Evolutionary conservation across 2,888 invertebrate genomes (phyloP).

Genomic region (Lissocephala sabroskyi): DNA sequence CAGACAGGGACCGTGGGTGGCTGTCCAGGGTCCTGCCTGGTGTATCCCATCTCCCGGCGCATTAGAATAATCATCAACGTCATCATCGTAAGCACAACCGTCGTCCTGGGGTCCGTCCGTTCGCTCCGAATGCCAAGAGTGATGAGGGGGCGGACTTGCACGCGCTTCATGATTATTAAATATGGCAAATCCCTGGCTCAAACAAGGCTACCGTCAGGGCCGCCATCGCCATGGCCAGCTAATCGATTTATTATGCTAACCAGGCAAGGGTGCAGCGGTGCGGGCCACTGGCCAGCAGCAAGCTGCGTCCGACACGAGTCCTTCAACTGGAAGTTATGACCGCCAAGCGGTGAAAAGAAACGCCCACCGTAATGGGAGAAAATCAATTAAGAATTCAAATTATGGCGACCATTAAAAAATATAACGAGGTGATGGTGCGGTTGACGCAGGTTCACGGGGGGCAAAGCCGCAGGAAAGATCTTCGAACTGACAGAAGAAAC

Average conservation of each 20-base stretch:
- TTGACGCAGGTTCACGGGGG: too few relatives aligned
- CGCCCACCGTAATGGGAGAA: too few relatives aligned
- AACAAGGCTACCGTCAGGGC: conserved; percentile 12
- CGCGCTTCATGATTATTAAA: conserved; percentile 54
- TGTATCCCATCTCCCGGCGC: conserved; percentile 11
- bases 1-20: conserved; percentile 6
- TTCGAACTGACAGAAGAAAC: too few relatives aligned
- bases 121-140: not conserved
- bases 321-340: too few relatives aligned
- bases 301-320: too few relatives aligned
- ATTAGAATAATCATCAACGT: conserved; percentile 60
- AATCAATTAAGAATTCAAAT: too few relatives aligned
- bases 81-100: conserved; percentile 31
- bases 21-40: not conserved
- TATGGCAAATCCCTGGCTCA: conserved; percentile 50
- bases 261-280: conserved; percentile 60
- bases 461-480: too few relatives aligned
- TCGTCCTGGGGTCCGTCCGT: not conserved
- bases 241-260: conserved; percentile 66
- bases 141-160: conserved; percentile 8
- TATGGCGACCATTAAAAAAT: too few relatives aligned
- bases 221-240: conserved; percentile 27
- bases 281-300: conserved; percentile 21
- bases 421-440: too few relatives aligned
- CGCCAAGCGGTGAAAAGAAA: too few relatives aligned